Conservation (phyloP, 2,797 vertebrate species). For the Chaunax sp. region DNA sequence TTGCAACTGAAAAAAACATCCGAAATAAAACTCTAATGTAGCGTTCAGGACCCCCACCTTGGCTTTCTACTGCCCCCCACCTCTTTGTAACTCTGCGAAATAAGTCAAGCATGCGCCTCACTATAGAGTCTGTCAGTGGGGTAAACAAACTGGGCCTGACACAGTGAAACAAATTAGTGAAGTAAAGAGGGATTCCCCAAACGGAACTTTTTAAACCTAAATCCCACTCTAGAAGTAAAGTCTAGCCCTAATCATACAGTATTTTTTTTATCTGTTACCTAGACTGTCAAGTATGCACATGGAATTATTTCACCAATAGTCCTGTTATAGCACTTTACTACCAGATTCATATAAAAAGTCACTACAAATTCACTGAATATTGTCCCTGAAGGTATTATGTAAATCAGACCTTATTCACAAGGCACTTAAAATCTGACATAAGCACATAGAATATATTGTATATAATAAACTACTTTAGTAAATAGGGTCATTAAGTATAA, state of each 20-base stretch:
- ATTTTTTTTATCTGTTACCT: background rate
- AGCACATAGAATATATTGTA: too few relatives aligned
- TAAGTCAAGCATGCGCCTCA: slow-evolving; percentile 58
- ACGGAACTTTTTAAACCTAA: background rate
- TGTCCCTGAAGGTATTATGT: background rate
- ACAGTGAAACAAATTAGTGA: slow-evolving; percentile 52
- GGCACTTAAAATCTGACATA: too few relatives aligned
- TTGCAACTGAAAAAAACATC: slow-evolving; percentile 89
- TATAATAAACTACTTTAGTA: too few relatives aligned
- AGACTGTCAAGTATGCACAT: background rate
- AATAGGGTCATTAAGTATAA: too few relatives aligned
- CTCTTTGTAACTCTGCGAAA: slow-evolving; percentile 29
- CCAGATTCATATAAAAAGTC: background rate
- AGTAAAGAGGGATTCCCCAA: slow-evolving; percentile 38
- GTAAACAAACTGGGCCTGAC: slow-evolving; percentile 59
- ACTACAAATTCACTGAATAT: background rate
- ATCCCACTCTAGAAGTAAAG: background rate
- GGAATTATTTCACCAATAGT: too few relatives aligned
- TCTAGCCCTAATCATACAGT: too few relatives aligned
- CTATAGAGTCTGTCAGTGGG: slow-evolving; percentile 23
- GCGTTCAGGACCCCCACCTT: slow-evolving; percentile 82
- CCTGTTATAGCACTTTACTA: background rate
- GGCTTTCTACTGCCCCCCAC: slow-evolving; percentile 60
- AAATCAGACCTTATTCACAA: too few relatives aligned
- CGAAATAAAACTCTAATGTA: slow-evolving; percentile 78